A percentile compares a stretch with the other conserved stretches of the same genome.
Evolutionary conservation across 2,113 vertebrate species (phyloP).

Genomic region (Ophiodon elongatus): DNA sequence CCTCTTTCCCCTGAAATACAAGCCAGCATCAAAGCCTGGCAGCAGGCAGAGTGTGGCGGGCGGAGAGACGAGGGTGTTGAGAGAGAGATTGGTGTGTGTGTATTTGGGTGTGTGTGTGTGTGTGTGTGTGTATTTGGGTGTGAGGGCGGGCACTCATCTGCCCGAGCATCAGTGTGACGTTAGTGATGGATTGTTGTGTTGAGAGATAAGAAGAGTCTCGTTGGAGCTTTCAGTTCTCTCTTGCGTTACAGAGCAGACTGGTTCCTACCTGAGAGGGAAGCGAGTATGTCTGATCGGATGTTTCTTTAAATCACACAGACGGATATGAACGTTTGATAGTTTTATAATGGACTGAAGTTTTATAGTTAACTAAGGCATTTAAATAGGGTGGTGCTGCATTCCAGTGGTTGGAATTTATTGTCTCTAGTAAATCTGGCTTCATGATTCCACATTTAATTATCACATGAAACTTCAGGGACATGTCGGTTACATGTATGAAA

Average conservation of each 20-base stretch:
- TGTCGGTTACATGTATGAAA: not conserved
- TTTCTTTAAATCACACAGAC: not conserved
- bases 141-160: not conserved
- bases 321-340: not conserved
- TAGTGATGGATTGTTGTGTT: not conserved
- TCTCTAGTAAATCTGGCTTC: not conserved
- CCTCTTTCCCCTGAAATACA: conserved; percentile 39
- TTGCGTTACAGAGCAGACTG: not conserved
- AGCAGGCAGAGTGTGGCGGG: conserved; percentile 58
- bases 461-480: not conserved
- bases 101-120: not conserved
- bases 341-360: not conserved
- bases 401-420: not conserved
- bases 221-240: not conserved
- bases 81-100: not conserved
- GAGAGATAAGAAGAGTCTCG: conserved; percentile 25
- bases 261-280: not conserved
- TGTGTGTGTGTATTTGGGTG: not conserved
- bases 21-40: conserved; percentile 64
- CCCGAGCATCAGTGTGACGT: conserved; percentile 3
- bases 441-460: not conserved
- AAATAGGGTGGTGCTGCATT: not conserved
- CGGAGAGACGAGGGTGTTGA: conserved; percentile 18
- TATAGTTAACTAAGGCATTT: not conserved
- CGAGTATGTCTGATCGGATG: not conserved